A percentile compares a stretch with the other conserved stretches of the same genome.
Conservation (phyloP, 2,888 invertebrate genomes). For the Nemurella pictetii region DNA sequence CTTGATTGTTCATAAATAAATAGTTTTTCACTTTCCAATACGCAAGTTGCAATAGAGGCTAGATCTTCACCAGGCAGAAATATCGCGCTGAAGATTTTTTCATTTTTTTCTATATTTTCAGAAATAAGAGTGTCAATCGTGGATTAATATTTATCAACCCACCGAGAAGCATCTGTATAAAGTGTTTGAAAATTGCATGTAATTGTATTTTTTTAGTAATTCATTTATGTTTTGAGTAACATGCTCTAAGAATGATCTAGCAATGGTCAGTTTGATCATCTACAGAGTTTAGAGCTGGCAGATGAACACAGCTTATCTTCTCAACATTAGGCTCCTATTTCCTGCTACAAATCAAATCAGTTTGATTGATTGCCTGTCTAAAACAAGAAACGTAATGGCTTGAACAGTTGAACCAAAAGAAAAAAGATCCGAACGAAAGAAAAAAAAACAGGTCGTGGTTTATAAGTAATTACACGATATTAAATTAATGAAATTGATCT, state of each 20-base stretch:
- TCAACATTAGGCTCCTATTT: neutral
- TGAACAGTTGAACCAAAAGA: neutral
- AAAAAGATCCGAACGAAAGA: neutral
- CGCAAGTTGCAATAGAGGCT: too few species aligned
- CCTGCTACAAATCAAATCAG: neutral
- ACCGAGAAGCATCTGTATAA: neutral
- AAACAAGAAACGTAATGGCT: neutral
- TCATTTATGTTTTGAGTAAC: too few species aligned
- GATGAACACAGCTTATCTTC: neutral
- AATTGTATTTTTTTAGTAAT: neutral
- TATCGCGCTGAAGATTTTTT: neutral
- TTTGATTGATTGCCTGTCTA: neutral
- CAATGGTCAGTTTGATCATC: neutral
- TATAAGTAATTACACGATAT: neutral
- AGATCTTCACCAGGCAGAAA: neutral
- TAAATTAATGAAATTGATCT: neutral
- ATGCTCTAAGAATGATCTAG: neutral
- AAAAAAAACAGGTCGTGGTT: neutral
- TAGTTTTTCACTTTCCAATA: too few species aligned
- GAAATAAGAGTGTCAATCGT: neutral
- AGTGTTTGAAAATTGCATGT: neutral
- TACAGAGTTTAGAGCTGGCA: neutral
- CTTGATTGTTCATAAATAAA: too few species aligned
- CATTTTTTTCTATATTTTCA: too few species aligned
- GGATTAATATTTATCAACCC: neutral